A percentile compares a stretch with the other conserved stretches of the same genome.
Evolutionary conservation across 1,140 invertebrate genomes (phyloP).

Genomic region (Whitmania pigra): DNA sequence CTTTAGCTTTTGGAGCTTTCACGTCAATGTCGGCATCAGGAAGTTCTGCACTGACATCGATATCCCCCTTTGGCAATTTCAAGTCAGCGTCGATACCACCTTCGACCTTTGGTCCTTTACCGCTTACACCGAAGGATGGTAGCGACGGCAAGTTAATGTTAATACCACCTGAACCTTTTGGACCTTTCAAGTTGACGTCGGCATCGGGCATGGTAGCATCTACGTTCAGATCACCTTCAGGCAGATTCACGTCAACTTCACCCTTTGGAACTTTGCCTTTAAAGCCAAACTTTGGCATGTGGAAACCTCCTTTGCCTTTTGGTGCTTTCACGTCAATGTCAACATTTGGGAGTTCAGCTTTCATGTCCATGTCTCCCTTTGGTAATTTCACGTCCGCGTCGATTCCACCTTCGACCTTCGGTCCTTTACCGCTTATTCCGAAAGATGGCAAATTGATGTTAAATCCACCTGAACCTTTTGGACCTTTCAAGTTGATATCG

Average conservation of each 20-base stretch:
- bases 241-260: conserved; percentile 13
- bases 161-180: not conserved
- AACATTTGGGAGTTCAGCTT: conserved; percentile 1
- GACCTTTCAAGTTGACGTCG: conserved; percentile 2
- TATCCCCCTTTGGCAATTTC: too few species aligned
- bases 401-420: not conserved
- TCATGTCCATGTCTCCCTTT: not conserved
- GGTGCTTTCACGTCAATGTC: conserved; percentile 6
- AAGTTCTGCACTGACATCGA: too few species aligned
- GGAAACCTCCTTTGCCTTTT: conserved; percentile 1
- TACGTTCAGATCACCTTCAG: conserved; percentile 1
- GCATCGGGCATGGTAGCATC: not conserved
- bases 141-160: too few species aligned
- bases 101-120: too few species aligned
- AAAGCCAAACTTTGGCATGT: conserved; percentile 4
- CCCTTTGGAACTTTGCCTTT: conserved; percentile 3
- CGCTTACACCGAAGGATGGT: too few species aligned
- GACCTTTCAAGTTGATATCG: not conserved
- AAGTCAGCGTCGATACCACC: too few species aligned
- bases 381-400: not conserved
- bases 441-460: conserved; percentile 10
- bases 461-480: conserved; percentile 7
- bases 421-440: not conserved
- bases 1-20: too few species aligned
- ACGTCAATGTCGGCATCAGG: too few species aligned